Base-by-base conservation (phyloP, 2,888 invertebrate species). In the Anagyrus pseudococci region DNA sequence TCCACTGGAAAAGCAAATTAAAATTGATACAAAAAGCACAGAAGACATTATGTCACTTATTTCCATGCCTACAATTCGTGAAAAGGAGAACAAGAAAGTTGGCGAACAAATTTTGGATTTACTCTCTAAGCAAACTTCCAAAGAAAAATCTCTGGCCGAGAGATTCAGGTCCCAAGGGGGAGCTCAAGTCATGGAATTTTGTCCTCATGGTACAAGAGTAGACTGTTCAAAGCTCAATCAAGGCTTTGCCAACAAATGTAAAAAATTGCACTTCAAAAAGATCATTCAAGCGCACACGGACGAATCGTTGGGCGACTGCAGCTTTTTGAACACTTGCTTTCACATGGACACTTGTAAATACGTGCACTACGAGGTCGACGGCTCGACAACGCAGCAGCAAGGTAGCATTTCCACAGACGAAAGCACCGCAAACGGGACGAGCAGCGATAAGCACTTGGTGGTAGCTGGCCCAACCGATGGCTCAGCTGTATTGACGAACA, bases 291-390 rank as follows among this genome's bases (percentile, higher is more conserved):
- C 89, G 56, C 98, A 98, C 77, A 98, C 98, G 0, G 97, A 97
- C 77, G 96, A 96, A 82, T 88, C 93, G 0, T 84, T 98, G 1
- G 98, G 98, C 0, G 98, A 98, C 80, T 98, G 98, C 78, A 97
- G 97, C 19, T 98, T 98, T 81, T 85, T 98, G 2, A 98, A 98
- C 80, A 98, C 98, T 0, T 98, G 98, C 81, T 98, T 98, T 78
- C 98, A 98, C 78, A 98, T 98, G 97, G 97, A 98, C 71, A 95
- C 94, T 41, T 98, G 98, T 88, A 97, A 97, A 83, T 97, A 97
- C 77, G 97, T 98, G 0, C 98, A 98, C 81, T 98, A 98, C 75
- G 95, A 98, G 83, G 97, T 98, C 0, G 97, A 98, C 77, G 89
- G 90, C 67, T 82, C 83, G 2, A 84, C 85, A 1, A 86, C 86